Evolutionary conservation across 2,113 vertebrate genomes (phyloP).

Genomic region (Illadopsis cleaveri): DNA sequence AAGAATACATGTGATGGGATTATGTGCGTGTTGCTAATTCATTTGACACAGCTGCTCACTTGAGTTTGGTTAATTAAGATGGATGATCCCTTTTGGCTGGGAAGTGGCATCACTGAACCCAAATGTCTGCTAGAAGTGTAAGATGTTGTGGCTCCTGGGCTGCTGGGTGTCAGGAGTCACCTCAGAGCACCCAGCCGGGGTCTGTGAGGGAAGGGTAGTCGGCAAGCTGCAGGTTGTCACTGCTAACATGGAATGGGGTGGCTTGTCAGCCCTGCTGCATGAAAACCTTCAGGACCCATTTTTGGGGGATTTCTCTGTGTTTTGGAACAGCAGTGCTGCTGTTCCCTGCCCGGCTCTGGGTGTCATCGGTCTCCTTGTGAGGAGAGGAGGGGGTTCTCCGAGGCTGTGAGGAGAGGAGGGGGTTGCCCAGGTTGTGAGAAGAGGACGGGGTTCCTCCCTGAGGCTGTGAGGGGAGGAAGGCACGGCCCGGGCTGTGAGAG

Average conservation of each 20-base stretch:
- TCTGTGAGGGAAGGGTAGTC: too few relatives aligned
- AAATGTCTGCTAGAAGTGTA: not conserved
- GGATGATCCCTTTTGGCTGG: not conserved
- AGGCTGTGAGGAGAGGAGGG: not conserved
- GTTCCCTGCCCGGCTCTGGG: accelerated
- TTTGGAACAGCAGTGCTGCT: not conserved
- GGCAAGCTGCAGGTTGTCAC: accelerated
- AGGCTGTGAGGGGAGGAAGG: not conserved
- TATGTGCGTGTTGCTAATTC: not conserved
- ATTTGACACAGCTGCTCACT: not conserved
- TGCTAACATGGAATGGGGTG: accelerated
- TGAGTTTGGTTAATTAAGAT: not conserved
- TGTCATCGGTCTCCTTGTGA: accelerated
- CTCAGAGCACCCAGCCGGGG: not conserved
- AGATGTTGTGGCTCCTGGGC: not conserved
- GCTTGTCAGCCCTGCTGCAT: accelerated
- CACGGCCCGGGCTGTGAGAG: not conserved
- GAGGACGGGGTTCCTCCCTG: too few relatives aligned
- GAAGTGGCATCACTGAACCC: not conserved
- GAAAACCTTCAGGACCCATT: not conserved
- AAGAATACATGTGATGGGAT: not conserved
- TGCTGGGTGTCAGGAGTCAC: not conserved
- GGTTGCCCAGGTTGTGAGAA: not conserved
- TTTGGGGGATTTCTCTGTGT: not conserved
- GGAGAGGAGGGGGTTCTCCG: not conserved